Base-by-base conservation (phyloP, 2,113 vertebrate genomes). In the Hassar affinis region DNA sequence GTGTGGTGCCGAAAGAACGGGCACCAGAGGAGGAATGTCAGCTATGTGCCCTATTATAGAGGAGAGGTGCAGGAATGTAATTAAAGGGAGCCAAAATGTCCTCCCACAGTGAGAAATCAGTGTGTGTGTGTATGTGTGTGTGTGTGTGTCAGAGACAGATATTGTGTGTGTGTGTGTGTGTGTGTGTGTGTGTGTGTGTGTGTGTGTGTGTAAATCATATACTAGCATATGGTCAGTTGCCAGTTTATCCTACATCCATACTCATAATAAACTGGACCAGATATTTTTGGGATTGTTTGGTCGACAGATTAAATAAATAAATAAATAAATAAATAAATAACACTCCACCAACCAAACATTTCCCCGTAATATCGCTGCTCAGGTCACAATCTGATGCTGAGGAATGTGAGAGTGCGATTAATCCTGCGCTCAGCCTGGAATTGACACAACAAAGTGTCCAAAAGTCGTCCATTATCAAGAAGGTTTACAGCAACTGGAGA, bases 11-110 rank as follows among this genome's bases (percentile, higher is more conserved):
- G 71, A 61, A 79, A 91, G 89, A 92, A 87, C 90, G 88, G 91
- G 90, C 90, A 90, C 88, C 49, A 87, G 89, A 89, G 88, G 79
- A 90, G 93, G 94, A 95, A 95, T 95, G 92, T 90, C 91, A 95
- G 88, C 92, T 94, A 94, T 84, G 90, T 93, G 92, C 90, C 93
- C 91, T 92, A 90, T 92, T 92, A 93, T 92, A 92, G 78, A 83
- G 83, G 91, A 90, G 92, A 90, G 91, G 92, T 84, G 72, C 89
- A 92, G 90, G 91, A 92, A 93, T 92, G 87, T 87, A 88, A 92
- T 93, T 91, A 93, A 90, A 89, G 85, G 82, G 87, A 90, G 88
- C 78, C 27, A 90, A 84, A 82, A 92, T 93, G 92, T 90, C 91
- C 89, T 91, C 89, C 85, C 80, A 83, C 83, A 74, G 59, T 54